phyloP scores from a whole-genome alignment of 2,113 vertebrate species.

The Pelmatolapia mariae region DNA sequence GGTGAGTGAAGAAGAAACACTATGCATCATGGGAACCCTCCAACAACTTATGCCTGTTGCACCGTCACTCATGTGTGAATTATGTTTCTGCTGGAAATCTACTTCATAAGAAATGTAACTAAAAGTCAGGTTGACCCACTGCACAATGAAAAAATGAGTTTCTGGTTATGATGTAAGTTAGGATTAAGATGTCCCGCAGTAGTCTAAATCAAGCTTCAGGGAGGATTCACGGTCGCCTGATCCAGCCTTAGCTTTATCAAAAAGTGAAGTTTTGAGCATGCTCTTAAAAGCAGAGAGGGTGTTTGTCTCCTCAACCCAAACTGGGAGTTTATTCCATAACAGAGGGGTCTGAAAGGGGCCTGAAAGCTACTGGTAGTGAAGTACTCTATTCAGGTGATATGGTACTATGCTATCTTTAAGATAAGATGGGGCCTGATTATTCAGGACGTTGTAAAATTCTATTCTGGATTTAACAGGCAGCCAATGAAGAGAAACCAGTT shows the following conservation, averaged over 20 bases:
- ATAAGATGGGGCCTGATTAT: not conserved
- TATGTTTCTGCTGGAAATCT: not conserved
- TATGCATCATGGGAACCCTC: not conserved
- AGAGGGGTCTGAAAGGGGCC: not conserved
- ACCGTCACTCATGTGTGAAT: accelerated
- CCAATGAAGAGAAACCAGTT: accelerated
- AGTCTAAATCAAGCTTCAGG: not conserved
- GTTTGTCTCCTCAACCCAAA: not conserved
- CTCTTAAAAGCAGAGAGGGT: not conserved
- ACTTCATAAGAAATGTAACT: not conserved
- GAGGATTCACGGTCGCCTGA: accelerated
- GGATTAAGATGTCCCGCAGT: not conserved
- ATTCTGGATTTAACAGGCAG: not conserved
- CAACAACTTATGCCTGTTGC: not conserved
- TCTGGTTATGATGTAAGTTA: not conserved
- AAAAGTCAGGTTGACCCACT: not conserved
- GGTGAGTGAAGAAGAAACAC: not conserved
- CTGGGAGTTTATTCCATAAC: not conserved
- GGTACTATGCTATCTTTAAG: not conserved
- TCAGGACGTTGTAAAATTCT: not conserved
- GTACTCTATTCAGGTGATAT: not conserved
- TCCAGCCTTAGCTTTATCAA: not conserved
- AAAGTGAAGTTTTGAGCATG: not conserved
- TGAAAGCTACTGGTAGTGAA: not conserved
- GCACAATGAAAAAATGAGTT: not conserved